Conservation (phyloP, 2,797 vertebrate species). For the Peromyscus attwateri region DNA sequence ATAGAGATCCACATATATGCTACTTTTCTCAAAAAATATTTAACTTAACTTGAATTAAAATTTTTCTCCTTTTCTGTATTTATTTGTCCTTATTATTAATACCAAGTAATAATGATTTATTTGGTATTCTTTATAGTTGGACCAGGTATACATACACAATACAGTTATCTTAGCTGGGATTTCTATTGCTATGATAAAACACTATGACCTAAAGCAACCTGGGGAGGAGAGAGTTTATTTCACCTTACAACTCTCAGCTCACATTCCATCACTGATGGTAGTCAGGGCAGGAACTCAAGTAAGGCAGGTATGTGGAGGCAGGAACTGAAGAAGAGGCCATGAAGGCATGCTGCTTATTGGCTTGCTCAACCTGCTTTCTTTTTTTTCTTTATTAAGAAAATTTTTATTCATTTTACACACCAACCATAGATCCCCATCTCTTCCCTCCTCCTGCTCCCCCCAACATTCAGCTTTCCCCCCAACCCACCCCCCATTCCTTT, state of each 20-base stretch:
- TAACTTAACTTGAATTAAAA: background rate
- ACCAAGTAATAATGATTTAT: background rate
- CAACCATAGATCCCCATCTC: no score
- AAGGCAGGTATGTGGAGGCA: background rate
- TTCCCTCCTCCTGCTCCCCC: no score
- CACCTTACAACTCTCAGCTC: background rate
- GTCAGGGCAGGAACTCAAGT: background rate
- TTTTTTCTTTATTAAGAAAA: no score
- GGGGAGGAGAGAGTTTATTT: background rate
- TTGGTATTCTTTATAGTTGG: background rate
- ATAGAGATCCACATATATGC: background rate
- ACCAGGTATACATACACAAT: background rate
- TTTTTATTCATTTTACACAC: no score
- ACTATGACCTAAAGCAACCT: background rate
- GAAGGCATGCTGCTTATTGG: background rate
- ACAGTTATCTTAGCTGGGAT: background rate
- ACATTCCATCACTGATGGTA: background rate
- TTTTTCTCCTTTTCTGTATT: background rate
- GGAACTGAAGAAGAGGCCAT: background rate
- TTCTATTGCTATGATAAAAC: background rate
- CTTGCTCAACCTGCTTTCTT: background rate
- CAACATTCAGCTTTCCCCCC: no score
- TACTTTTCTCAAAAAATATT: background rate
- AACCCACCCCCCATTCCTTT: no score
- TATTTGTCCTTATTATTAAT: background rate